Conservation (phyloP, 1,140 invertebrate species). For the Formica exsecta region DNA sequence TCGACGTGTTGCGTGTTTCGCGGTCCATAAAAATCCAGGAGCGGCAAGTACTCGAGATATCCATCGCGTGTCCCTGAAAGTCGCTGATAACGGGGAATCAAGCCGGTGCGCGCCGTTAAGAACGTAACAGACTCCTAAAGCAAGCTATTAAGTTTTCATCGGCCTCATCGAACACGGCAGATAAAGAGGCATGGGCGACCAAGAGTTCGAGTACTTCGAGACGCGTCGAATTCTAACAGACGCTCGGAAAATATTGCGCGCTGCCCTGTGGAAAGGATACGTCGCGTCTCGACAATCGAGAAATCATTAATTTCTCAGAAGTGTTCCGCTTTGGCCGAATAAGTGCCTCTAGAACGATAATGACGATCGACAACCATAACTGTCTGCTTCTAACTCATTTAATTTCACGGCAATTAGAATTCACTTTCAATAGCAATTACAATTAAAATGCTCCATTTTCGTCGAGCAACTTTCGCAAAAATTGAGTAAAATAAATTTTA, state of each 20-base stretch:
- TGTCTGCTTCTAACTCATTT: too few species aligned
- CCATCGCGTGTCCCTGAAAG: conserved; percentile 36
- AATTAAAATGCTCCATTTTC: neutral
- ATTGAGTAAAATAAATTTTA: neutral
- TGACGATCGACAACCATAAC: neutral
- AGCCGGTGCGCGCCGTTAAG: conserved; percentile 24
- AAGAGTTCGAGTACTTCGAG: conserved; percentile 17
- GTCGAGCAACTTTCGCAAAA: neutral
- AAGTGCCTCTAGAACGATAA: neutral
- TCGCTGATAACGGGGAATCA: conserved; percentile 43
- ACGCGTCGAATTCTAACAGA: neutral
- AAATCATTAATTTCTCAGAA: neutral
- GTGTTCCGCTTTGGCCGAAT: neutral
- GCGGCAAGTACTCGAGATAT: conserved; percentile 48
- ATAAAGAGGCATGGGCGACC: conserved; percentile 12
- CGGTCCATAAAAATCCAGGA: conserved; percentile 25
- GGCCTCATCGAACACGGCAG: conserved; percentile 46
- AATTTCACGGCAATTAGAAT: neutral
- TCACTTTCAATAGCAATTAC: neutral
- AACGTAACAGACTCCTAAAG: conserved; percentile 48
- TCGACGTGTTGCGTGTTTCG: neutral
- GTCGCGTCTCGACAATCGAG: neutral
- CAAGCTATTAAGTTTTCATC: conserved; percentile 62
- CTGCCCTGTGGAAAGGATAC: neutral
- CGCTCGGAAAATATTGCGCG: conserved; percentile 22